phyloP scores from a whole-genome alignment of 2,113 vertebrate genomes.

The Coptodon bakossiorum region DNA sequence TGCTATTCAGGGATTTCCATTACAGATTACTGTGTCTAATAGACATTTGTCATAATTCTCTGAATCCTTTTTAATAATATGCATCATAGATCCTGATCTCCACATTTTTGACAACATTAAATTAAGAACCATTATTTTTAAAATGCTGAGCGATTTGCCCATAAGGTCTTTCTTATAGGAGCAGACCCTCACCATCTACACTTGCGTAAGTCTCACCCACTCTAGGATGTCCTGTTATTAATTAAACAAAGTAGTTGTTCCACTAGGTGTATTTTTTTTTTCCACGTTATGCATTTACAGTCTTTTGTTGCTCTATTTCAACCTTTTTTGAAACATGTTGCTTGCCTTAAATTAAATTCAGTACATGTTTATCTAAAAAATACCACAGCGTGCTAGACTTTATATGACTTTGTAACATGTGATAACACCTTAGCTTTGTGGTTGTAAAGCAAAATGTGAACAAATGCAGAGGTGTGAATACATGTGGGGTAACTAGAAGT shows the following conservation, averaged over 20 bases:
- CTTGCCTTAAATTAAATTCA: not conserved
- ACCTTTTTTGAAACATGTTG: not conserved
- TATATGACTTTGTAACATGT: not conserved
- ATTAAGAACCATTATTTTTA: not conserved
- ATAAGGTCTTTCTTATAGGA: not conserved
- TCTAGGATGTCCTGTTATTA: not conserved
- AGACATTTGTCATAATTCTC: not conserved
- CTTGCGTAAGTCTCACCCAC: fast-evolving
- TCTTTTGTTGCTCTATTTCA: not conserved
- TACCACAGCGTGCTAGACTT: not conserved
- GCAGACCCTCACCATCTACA: not conserved
- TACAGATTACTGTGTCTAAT: not conserved
- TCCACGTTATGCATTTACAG: not conserved
- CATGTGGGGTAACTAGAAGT: not conserved
- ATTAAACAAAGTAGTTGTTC: not conserved
- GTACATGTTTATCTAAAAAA: not conserved
- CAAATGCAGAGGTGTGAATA: not conserved
- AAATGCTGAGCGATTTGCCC: not conserved
- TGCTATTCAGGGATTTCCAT: not conserved
- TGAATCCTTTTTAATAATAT: not conserved
- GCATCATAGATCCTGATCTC: not conserved
- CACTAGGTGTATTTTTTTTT: not conserved
- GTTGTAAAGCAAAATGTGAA: not conserved
- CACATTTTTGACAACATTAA: not conserved
- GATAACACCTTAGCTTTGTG: not conserved